phyloP scores from a whole-genome alignment of 2,113 vertebrate genomes.

The Gallinago media region DNA sequence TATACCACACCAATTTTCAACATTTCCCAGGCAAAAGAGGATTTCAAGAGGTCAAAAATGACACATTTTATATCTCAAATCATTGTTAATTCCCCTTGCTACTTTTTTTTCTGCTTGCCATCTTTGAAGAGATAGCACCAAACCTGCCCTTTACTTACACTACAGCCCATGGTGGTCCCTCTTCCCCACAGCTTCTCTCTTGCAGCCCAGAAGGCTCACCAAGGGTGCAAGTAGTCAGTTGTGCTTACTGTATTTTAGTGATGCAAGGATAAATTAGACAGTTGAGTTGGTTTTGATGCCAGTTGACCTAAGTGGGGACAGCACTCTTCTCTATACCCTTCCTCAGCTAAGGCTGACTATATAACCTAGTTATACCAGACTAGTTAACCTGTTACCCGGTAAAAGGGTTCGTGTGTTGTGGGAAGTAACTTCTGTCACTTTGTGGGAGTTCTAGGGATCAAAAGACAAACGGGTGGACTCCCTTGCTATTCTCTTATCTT shows the following conservation, averaged over 20 bases:
- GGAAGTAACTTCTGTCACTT: not conserved
- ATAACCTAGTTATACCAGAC: no score
- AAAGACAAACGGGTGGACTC: no score
- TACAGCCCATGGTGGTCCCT: not conserved
- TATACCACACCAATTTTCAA: no score
- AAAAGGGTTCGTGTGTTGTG: not conserved
- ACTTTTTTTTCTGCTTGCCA: no score
- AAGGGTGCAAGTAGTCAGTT: not conserved
- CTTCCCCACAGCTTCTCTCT: not conserved
- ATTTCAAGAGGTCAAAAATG: no score
- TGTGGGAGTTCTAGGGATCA: not conserved
- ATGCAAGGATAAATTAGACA: not conserved
- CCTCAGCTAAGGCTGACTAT: not conserved
- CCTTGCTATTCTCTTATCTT: no score
- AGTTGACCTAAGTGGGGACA: not conserved
- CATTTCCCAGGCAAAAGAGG: no score
- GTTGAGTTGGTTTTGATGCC: not conserved
- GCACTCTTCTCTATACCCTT: rapidly evolving
- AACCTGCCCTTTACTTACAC: no score
- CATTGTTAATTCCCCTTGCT: no score
- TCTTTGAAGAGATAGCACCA: no score
- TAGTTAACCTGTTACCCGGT: not conserved
- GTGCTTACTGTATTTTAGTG: not conserved
- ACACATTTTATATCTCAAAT: no score
- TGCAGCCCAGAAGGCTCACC: not conserved